phyloP scores from a whole-genome alignment of 2,797 vertebrate species.

The Sardinella longiceps region DNA sequence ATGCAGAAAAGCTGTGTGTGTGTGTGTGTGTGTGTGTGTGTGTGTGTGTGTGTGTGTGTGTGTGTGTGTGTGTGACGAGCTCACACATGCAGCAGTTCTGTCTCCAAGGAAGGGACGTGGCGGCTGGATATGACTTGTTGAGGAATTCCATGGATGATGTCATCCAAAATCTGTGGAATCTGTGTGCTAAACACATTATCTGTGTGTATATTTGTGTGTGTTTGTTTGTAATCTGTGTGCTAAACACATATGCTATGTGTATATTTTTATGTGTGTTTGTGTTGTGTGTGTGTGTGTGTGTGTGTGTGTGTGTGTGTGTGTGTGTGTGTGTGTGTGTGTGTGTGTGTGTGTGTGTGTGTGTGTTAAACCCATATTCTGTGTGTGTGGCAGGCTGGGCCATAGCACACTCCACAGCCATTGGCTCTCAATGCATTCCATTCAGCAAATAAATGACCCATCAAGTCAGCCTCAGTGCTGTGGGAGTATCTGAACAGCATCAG shows the following conservation, averaged over 20 bases:
- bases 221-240: too few relatives aligned
- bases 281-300: too few relatives aligned
- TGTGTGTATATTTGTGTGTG: too few relatives aligned
- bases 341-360: too few relatives aligned
- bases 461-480: neutral
- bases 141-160: neutral
- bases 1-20: neutral
- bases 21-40: neutral
- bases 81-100: neutral
- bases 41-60: neutral
- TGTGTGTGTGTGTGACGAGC: neutral
- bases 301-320: too few relatives aligned
- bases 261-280: too few relatives aligned
- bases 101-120: neutral
- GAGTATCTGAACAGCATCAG: neutral
- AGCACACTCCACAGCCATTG: neutral
- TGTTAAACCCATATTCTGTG: too few relatives aligned
- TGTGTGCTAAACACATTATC: neutral
- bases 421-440: neutral
- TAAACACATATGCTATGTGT: too few relatives aligned
- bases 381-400: too few relatives aligned
- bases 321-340: too few relatives aligned
- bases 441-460: neutral
- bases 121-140: neutral
- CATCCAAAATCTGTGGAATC: neutral